Percentiles rank a stretch among this genome's conserved stretches.
These are phyloP conservation scores for Folsomia manolachei DNA, from an alignment of 2,888 invertebrate species.

Conservation along the genomic window DNA sequence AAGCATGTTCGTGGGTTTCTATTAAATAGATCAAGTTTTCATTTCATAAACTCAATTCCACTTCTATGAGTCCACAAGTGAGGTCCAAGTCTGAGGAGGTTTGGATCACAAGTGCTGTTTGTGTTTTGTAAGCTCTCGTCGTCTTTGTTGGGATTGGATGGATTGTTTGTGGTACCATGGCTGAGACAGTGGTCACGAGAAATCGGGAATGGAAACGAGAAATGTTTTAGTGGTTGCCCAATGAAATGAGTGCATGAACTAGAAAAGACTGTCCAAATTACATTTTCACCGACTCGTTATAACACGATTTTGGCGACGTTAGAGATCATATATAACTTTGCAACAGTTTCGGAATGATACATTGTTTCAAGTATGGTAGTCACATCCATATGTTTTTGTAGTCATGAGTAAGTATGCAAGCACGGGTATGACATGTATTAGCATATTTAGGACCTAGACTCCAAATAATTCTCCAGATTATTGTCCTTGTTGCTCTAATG, in stretches of 20 bases:
- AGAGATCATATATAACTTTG: not conserved
- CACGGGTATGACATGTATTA: slow-evolving; percentile 20
- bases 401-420: too few species aligned
- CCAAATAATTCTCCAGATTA: not conserved
- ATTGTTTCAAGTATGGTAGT: not conserved
- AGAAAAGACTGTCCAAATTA: too few species aligned
- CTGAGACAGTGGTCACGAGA: not conserved
- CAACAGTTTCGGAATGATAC: not conserved
- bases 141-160: not conserved
- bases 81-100: too few species aligned
- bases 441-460: slow-evolving; percentile 9
- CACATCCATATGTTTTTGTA: slow-evolving; percentile 11
- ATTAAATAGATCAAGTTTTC: slow-evolving; percentile 7
- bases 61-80: not conserved
- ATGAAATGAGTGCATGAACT: too few species aligned
- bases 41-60: slow-evolving; percentile 5
- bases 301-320: not conserved
- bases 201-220: not conserved
- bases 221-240: not conserved
- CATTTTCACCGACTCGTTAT: not conserved
- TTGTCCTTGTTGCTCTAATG: not conserved
- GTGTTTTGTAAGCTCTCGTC: too few species aligned
- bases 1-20: not conserved
- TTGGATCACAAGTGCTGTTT: too few species aligned
- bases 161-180: not conserved